Evolutionary conservation across 2,113 vertebrate genomes (phyloP).

Genomic region (Dicaeum eximium): DNA sequence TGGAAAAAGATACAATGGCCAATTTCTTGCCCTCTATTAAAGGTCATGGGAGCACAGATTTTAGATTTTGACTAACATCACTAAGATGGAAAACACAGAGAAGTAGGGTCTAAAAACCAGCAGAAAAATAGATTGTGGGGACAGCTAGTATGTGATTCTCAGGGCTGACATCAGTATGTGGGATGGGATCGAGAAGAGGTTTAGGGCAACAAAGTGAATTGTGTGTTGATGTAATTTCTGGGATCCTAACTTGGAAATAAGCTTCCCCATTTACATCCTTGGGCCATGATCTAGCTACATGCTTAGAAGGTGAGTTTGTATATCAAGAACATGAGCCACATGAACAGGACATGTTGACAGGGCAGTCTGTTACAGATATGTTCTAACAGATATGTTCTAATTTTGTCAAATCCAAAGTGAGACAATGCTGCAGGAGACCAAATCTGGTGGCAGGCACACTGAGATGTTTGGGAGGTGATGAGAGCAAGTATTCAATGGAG

Average conservation of each 20-base stretch:
- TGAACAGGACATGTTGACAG: background rate
- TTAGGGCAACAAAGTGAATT: background rate
- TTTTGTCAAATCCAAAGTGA: background rate
- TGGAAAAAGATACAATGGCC: background rate
- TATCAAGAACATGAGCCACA: background rate
- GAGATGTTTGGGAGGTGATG: background rate
- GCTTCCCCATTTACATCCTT: background rate
- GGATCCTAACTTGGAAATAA: background rate
- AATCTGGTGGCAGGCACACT: background rate
- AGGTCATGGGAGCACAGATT: background rate
- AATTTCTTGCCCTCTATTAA: background rate
- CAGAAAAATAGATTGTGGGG: background rate
- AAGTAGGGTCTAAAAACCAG: background rate
- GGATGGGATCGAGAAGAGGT: fast-evolving
- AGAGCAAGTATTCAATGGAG: background rate
- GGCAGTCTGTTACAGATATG: background rate
- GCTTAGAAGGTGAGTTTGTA: background rate
- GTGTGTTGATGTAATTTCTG: fast-evolving
- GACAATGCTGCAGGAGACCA: background rate
- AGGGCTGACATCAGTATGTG: background rate
- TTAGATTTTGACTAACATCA: background rate
- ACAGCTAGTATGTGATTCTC: background rate
- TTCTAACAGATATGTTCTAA: background rate
- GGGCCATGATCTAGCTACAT: background rate
- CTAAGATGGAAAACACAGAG: background rate